These are phyloP conservation scores for Pteronotus mesoamericanus DNA, from an alignment of 2,797 vertebrate genomes.

Conservation along the genomic window DNA sequence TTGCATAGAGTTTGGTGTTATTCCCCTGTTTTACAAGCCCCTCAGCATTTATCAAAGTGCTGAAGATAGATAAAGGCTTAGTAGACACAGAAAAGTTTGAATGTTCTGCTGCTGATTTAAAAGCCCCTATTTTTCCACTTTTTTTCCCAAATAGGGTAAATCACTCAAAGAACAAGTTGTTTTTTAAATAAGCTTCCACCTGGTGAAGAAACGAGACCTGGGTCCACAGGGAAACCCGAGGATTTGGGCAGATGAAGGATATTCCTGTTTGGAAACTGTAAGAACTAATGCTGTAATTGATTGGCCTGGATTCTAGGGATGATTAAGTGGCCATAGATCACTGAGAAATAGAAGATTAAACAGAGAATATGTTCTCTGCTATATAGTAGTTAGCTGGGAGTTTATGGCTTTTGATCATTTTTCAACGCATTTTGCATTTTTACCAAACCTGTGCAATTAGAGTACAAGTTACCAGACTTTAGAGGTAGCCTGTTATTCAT, in stretches of 20 bases:
- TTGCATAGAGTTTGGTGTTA: neutral
- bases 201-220: neutral
- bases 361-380: conserved; percentile 35
- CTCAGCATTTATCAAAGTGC: neutral
- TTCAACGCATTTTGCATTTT: conserved; percentile 54
- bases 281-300: conserved; percentile 1
- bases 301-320: neutral
- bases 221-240: neutral
- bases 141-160: conserved; percentile 3
- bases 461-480: conserved; percentile 34
- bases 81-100: neutral
- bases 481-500: conserved; percentile 45
- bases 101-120: neutral
- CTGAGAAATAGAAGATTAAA: conserved; percentile 41
- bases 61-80: neutral
- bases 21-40: neutral
- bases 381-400: conserved; percentile 22
- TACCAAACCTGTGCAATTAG: conserved; percentile 54
- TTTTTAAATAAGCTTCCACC: conserved; percentile 37
- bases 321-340: conserved; percentile 15
- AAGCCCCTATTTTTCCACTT: neutral
- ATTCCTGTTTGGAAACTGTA: neutral
- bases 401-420: conserved; percentile 14
- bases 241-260: conserved; percentile 14
- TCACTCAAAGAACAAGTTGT: neutral